Percentiles rank a stretch among this genome's conserved stretches.
Evolutionary conservation across 92 coral and sea anemone species (phyloP).

Genomic region (Palythoa caribaeorum): DNA sequence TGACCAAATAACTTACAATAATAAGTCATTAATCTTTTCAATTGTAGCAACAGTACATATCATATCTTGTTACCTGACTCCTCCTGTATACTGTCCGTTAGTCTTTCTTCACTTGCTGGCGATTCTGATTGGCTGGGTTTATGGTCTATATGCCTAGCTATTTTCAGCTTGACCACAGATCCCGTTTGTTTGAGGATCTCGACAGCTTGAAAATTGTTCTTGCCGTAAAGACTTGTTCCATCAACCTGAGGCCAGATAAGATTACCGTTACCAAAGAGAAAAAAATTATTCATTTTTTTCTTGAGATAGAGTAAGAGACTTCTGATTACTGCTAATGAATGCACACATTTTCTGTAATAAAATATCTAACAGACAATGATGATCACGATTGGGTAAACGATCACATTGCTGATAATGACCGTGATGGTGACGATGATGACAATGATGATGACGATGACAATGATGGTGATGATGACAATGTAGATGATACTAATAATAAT

Average conservation of each 20-base stretch:
- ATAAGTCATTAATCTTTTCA: no score
- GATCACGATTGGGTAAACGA: no score
- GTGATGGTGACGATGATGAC: no score
- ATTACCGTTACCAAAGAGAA: no score
- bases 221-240: constrained; percentile 86
- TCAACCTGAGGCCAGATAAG: constrained; percentile 72
- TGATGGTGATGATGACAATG: no score
- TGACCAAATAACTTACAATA: neutral
- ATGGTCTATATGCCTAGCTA: constrained; percentile 78
- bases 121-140: constrained; percentile 57
- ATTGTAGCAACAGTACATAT: no score
- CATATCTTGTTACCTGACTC: neutral
- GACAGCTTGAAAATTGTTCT: constrained; percentile 94
- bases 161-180: constrained; percentile 85
- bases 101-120: constrained; percentile 35
- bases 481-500: no score
- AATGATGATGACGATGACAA: no score
- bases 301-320: neutral
- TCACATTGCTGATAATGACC: no score
- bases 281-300: neutral
- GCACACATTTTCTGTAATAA: no score
- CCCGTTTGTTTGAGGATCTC: constrained; percentile 97
- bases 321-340: neutral
- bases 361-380: no score
- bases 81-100: neutral